Evolutionary conservation across 2,888 invertebrate species (phyloP), one percentile per base, ranked within the genome.

Genomic region (Cetonia aurata): DNA sequence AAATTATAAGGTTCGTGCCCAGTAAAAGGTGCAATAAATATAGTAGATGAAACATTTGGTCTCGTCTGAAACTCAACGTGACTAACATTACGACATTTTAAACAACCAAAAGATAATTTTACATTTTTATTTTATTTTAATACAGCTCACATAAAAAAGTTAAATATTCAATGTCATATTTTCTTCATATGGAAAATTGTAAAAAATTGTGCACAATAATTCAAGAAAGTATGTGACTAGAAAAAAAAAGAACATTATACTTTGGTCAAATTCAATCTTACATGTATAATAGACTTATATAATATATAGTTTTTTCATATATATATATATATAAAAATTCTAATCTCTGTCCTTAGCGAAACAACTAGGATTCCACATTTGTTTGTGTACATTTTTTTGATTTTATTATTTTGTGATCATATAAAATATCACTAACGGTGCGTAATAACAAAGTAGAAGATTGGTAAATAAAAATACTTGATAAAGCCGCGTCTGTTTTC

Each of bases 171-270:
- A 75, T 72, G 73, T 71, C 71, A 72, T 71, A 71, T 72, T 69
- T 67, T 25, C 71, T 72, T 73, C 57, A 67, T 71, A 70, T 71
- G 67, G 72, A 73, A 73, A 72, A 62, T 62, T 62, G 73, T 72
- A 73, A 72, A 75, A 75, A 73, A 73, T 73, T 69, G 74, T 75
- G 74, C 74, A 74, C 60, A 73, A 72, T 71, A 75, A 72, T 74
- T 71, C 72, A 62, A 62, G 62, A 62, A 62, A 70, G 71, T 73
- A 70, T 73, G 75, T 75, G 75, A 75, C 75, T 75, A 75, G 75
- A 75, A 69, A 75, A 25, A 68, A 55, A 70, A 71, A 72, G 71
- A 62, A 50, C 48, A 62, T 62, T 62, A 72, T 72, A 71, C 75
- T 75, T 75, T 75, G 75, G 75, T 75, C 73, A 69, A 60, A 69